Percentiles rank a stretch among this genome's conserved stretches.
Conservation (phyloP, 1,140 invertebrate genomes). For the Berghia stephanieae region DNA sequence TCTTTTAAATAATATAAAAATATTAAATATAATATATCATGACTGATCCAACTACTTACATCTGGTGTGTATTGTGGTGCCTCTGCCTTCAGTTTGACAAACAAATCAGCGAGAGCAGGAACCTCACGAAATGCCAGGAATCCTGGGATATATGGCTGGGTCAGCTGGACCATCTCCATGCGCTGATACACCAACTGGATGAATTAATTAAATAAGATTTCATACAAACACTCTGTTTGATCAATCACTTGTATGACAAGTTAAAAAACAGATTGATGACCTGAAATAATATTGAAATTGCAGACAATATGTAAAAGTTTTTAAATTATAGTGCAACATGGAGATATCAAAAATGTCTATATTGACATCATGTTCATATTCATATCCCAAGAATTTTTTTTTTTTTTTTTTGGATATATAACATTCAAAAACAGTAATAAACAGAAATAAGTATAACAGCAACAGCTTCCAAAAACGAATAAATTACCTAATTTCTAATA, state of each 20-base stretch:
- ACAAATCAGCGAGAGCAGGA: slow-evolving; percentile 55
- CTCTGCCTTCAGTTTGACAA: slow-evolving; percentile 53
- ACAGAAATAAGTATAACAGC: too few species aligned
- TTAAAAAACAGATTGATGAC: not conserved
- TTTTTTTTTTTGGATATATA: too few species aligned
- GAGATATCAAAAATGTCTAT: too few species aligned
- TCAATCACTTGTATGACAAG: not conserved
- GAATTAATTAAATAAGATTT: not conserved
- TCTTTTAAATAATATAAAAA: not conserved
- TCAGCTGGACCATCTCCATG: slow-evolving; percentile 58
- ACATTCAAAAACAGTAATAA: too few species aligned
- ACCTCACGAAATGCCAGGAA: slow-evolving; percentile 69
- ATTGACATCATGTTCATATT: too few species aligned
- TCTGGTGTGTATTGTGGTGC: slow-evolving; percentile 64
- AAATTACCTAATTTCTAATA: too few species aligned
- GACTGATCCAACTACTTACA: slow-evolving; percentile 41
- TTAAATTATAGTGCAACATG: not conserved
- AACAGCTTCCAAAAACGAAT: too few species aligned
- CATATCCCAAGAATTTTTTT: too few species aligned
- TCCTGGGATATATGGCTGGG: slow-evolving; percentile 66
- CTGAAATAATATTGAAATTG: not conserved
- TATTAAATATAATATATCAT: not conserved
- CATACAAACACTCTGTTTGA: not conserved
- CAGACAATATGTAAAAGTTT: not conserved
- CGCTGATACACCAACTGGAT: slow-evolving; percentile 63